These are phyloP conservation scores for Herpailurus yagouaroundi DNA, from an alignment of 2,113 vertebrate species.

Conservation along the genomic window DNA sequence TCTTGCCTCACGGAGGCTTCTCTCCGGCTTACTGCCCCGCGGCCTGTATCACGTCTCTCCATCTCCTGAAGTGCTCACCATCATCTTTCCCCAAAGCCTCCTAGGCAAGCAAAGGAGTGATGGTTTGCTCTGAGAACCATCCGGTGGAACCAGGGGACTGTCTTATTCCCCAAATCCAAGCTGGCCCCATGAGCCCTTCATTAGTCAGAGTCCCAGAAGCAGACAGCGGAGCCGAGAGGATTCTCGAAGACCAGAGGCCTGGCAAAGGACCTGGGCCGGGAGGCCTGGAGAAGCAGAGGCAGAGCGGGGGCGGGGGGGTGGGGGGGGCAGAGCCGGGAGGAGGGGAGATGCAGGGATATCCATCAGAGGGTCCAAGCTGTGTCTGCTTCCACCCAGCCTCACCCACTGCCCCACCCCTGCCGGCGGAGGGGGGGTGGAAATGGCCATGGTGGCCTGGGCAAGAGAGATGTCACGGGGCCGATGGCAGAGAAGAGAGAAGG, in stretches of 20 bases:
- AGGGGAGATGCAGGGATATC: background rate
- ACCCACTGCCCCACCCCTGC: background rate
- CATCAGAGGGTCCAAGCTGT: background rate
- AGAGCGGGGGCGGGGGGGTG: background rate
- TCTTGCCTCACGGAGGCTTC: background rate
- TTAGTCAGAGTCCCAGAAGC: background rate
- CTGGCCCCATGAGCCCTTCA: background rate
- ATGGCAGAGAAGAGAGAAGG: slow-evolving; percentile 89
- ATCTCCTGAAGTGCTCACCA: background rate
- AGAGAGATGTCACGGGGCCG: slow-evolving; percentile 84
- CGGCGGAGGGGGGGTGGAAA: background rate
- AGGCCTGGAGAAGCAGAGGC: background rate
- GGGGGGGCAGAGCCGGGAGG: background rate
- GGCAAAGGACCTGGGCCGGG: background rate
- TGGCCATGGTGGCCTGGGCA: slow-evolving; percentile 54
- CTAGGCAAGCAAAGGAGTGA: background rate
- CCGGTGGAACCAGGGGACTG: background rate
- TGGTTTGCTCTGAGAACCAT: background rate
- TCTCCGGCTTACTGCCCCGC: background rate
- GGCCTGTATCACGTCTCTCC: background rate
- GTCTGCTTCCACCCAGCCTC: background rate
- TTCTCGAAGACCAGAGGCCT: background rate
- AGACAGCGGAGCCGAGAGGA: background rate
- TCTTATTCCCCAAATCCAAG: background rate
- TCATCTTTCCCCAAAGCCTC: background rate